Evolutionary conservation across 2,113 vertebrate genomes (phyloP).

Genomic region (Acanthochromis polyacanthus): DNA sequence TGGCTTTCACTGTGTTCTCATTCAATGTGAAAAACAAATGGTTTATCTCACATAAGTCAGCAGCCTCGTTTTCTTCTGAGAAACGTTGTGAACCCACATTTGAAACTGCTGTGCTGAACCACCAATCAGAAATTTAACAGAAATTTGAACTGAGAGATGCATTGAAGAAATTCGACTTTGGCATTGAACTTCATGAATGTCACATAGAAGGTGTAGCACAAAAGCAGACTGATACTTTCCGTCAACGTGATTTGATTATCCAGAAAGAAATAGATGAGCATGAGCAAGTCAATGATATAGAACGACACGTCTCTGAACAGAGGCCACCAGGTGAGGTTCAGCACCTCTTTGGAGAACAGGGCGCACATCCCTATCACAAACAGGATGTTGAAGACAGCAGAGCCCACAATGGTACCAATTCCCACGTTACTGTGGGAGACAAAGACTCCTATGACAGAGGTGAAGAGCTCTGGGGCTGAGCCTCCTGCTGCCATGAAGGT

Average conservation of each 20-base stretch:
- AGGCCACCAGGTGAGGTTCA: slow-evolving; percentile 99
- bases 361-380: slow-evolving; percentile 99
- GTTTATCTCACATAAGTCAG: background rate
- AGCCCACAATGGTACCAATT: slow-evolving; percentile 97
- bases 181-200: slow-evolving; percentile 98
- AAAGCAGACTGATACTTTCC: slow-evolving; percentile 91
- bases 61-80: background rate
- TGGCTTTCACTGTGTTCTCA: background rate
- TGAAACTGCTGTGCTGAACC: background rate
- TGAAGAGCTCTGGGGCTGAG: slow-evolving; percentile 97
- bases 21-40: background rate
- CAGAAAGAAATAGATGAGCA: slow-evolving; percentile 97
- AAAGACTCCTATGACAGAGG: slow-evolving; percentile 97
- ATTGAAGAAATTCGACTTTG: slow-evolving; percentile 82
- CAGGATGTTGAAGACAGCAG: slow-evolving; percentile 97
- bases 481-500: slow-evolving; percentile 99
- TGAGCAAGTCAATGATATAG: slow-evolving; percentile 95
- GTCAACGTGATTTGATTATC: slow-evolving; percentile 92
- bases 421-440: slow-evolving; percentile 97
- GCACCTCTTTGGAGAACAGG: slow-evolving; percentile 95
- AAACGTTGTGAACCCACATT: background rate
- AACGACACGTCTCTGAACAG: slow-evolving; percentile 97
- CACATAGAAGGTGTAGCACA: slow-evolving; percentile 91
- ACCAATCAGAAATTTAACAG: background rate
- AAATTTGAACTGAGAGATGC: background rate